Evolutionary conservation across 2,888 invertebrate species (phyloP).

Genomic region (Morpho helenor): DNA sequence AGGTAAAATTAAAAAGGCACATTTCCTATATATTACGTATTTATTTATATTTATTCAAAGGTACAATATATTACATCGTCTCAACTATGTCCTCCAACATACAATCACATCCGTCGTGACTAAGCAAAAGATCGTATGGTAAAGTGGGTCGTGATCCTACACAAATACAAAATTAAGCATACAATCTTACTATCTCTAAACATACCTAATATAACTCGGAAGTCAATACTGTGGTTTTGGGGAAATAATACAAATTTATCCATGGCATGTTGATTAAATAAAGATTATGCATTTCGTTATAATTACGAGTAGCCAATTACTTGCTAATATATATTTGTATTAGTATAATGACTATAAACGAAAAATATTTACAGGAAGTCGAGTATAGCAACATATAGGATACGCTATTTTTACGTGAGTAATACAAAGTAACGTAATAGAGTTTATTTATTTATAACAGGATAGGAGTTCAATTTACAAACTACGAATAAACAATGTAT

Average conservation of each 20-base stretch:
- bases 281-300: slow-evolving; percentile 63
- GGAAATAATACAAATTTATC: slow-evolving; percentile 64
- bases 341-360: slow-evolving; percentile 46
- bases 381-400: slow-evolving; percentile 16
- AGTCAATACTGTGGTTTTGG: slow-evolving; percentile 70
- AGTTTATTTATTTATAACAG: slow-evolving; percentile 31
- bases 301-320: slow-evolving; percentile 34
- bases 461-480: slow-evolving; percentile 26
- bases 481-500: slow-evolving; percentile 26
- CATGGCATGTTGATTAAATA: slow-evolving; percentile 60
- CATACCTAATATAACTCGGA: slow-evolving; percentile 61
- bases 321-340: slow-evolving; percentile 36
- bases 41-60: slow-evolving; percentile 77
- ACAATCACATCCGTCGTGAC: slow-evolving; percentile 64
- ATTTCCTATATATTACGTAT: slow-evolving; percentile 74
- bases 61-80: slow-evolving; percentile 79
- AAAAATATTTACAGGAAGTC: slow-evolving; percentile 57
- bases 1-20: slow-evolving; percentile 25
- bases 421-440: slow-evolving; percentile 28
- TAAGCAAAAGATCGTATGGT: slow-evolving; percentile 72
- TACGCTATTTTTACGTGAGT: slow-evolving; percentile 15
- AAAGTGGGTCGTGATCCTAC: slow-evolving; percentile 61
- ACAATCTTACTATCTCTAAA: slow-evolving; percentile 52
- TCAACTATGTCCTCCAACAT: slow-evolving; percentile 62
- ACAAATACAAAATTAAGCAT: slow-evolving; percentile 74